These are phyloP conservation scores for Coregonus suidteri DNA, from an alignment of 2,797 vertebrate species.

Conservation along the genomic window DNA sequence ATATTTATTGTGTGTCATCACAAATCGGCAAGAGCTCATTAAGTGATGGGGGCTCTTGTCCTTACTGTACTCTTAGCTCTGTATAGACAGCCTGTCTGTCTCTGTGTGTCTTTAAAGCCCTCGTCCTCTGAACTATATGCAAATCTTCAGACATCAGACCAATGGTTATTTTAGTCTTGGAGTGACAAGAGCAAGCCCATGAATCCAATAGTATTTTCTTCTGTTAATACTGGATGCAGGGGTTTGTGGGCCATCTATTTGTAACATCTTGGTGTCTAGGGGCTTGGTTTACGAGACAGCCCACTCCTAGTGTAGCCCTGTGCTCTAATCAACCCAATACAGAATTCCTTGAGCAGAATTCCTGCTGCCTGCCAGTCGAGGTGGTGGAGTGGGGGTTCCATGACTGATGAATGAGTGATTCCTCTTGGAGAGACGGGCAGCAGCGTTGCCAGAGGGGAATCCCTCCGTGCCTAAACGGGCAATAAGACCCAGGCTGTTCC, in stretches of 20 bases:
- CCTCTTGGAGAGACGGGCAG: conserved; percentile 47
- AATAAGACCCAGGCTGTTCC: conserved; percentile 41
- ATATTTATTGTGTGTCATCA: background rate
- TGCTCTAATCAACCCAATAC: background rate
- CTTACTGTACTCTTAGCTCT: conserved; percentile 49
- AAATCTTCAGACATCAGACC: background rate
- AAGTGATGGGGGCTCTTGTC: conserved; percentile 49
- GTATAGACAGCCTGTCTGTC: conserved; percentile 28
- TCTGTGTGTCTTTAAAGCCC: no score
- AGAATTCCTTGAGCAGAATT: background rate
- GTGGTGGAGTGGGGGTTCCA: conserved; percentile 16
- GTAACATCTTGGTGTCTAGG: background rate
- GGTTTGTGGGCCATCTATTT: no score
- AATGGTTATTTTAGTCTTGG: conserved; percentile 17
- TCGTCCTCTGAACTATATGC: background rate
- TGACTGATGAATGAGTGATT: conserved; percentile 65
- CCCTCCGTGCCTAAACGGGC: conserved; percentile 10
- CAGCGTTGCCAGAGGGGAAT: conserved; percentile 58
- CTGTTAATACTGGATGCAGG: background rate
- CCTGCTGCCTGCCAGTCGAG: background rate
- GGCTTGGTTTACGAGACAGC: background rate
- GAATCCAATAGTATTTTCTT: background rate
- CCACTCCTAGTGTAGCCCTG: background rate
- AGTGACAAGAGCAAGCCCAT: background rate
- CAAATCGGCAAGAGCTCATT: background rate